These are phyloP conservation scores for Tipula helvola DNA, from an alignment of 2,888 invertebrate genomes.

Conservation along the genomic window DNA sequence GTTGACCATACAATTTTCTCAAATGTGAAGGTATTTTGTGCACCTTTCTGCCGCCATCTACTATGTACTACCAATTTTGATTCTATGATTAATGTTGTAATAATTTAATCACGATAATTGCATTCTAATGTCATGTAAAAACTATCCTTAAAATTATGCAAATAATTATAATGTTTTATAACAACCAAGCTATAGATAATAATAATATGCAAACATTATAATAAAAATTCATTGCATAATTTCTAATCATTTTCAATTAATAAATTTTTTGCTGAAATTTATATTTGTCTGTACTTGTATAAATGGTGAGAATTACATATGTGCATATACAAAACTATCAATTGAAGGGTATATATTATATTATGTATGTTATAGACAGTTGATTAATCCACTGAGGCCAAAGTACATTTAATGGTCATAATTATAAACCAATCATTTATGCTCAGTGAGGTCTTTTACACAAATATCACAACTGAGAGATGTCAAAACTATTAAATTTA, in stretches of 20 bases:
- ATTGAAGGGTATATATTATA: neutral
- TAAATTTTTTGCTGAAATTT: neutral
- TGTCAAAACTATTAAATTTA: neutral
- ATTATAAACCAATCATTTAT: neutral
- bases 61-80: neutral
- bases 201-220: neutral
- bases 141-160: slow-evolving; percentile 4
- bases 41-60: neutral
- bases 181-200: neutral
- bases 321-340: neutral
- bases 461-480: neutral
- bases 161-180: neutral
- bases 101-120: neutral
- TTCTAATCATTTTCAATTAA: neutral
- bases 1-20: neutral
- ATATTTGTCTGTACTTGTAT: neutral
- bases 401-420: neutral
- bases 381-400: neutral
- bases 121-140: neutral
- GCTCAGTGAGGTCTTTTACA: neutral
- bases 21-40: too few species aligned
- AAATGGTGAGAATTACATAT: neutral
- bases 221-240: neutral
- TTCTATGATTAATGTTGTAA: neutral
- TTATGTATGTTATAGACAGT: neutral